Conservation (phyloP, 2,797 vertebrate species). For the Acanthurus lineatus region DNA sequence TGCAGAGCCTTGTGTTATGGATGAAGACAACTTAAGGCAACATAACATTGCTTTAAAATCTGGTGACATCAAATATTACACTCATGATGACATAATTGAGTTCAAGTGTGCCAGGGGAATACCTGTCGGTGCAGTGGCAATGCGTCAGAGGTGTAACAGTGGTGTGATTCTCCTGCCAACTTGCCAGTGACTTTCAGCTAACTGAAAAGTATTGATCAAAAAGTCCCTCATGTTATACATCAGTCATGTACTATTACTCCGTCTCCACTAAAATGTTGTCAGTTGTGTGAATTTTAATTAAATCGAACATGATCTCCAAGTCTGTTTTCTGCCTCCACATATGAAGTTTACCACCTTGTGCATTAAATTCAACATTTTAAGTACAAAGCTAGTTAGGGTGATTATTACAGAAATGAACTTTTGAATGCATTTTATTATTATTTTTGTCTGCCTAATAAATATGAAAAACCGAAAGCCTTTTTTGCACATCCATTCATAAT, state of each 20-base stretch:
- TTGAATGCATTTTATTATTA: too few relatives aligned
- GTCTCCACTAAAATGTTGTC: background rate
- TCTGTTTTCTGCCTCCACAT: background rate
- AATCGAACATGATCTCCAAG: background rate
- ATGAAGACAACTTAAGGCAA: too few relatives aligned
- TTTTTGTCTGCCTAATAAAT: too few relatives aligned
- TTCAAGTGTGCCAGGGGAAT: slow-evolving; percentile 30
- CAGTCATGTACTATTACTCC: background rate
- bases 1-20: too few relatives aligned
- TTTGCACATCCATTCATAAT: too few relatives aligned
- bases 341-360: background rate
- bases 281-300: background rate
- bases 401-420: too few relatives aligned
- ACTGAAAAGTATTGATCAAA: background rate
- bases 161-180: slow-evolving; percentile 16
- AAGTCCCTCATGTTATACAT: background rate
- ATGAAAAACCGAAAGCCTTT: too few relatives aligned
- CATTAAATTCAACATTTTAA: background rate
- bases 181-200: background rate
- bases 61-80: background rate
- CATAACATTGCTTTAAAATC: background rate
- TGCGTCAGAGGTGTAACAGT: slow-evolving; percentile 21
- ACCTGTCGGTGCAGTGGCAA: background rate
- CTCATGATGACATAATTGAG: slow-evolving; percentile 5
- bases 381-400: background rate